Conservation (phyloP, 2,888 invertebrate species). For the Aricia artaxerxes region DNA sequence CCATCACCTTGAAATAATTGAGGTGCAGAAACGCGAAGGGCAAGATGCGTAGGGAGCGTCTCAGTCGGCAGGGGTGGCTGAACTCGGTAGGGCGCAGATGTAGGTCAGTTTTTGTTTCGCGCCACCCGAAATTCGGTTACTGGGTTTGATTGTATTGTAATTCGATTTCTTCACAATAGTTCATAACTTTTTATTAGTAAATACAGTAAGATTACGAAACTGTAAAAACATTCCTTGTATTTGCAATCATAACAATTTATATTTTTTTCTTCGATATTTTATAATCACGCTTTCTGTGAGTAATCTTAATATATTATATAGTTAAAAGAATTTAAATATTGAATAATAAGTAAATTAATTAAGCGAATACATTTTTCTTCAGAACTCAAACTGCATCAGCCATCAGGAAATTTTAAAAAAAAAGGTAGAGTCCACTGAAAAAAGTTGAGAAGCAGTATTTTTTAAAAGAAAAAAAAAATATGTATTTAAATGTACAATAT, state of each 20-base stretch:
- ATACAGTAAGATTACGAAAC: neutral
- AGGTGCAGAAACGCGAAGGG: constrained; percentile 58
- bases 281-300: neutral
- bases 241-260: neutral
- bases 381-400: neutral
- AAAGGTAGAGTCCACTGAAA: neutral
- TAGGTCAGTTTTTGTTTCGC: constrained; percentile 81
- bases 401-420: neutral
- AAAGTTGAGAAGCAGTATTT: neutral
- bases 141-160: constrained; percentile 53
- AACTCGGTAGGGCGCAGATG: constrained; percentile 75
- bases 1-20: constrained; percentile 62
- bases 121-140: constrained; percentile 79
- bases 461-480: neutral
- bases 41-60: constrained; percentile 68
- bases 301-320: no score
- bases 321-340: neutral
- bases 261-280: neutral
- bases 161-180: constrained; percentile 31
- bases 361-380: neutral
- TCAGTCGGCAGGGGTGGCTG: constrained; percentile 72
- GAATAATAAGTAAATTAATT: neutral
- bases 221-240: neutral
- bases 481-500: neutral
- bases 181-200: constrained; percentile 12